These are phyloP conservation scores for Manis pentadactyla DNA, from an alignment of 2,797 vertebrate species.

Conservation along the genomic window DNA sequence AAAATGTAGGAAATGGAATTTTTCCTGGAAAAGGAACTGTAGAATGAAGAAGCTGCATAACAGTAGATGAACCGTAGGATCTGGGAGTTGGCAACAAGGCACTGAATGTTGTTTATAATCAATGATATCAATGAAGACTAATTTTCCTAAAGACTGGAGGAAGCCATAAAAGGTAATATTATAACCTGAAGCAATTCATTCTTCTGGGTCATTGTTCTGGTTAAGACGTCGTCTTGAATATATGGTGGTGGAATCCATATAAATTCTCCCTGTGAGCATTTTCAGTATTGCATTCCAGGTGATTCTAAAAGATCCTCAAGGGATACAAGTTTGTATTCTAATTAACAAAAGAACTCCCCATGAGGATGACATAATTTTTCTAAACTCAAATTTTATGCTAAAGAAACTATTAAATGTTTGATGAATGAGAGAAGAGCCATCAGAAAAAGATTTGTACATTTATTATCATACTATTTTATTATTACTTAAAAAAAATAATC, in stretches of 20 bases:
- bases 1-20: background rate
- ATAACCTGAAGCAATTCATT: background rate
- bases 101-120: background rate
- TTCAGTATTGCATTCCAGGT: background rate
- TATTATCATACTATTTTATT: slow-evolving; percentile 33
- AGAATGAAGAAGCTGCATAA: background rate
- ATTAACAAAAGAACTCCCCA: background rate
- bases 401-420: background rate
- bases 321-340: background rate
- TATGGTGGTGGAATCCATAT: background rate
- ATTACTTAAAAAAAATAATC: slow-evolving; percentile 12
- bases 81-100: background rate
- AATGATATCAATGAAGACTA: background rate
- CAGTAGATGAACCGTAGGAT: background rate
- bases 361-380: background rate
- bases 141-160: background rate
- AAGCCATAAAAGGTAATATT: background rate
- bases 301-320: background rate
- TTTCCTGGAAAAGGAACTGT: background rate
- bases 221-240: background rate
- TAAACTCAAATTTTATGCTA: background rate
- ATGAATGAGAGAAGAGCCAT: background rate
- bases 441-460: background rate
- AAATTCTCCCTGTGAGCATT: background rate
- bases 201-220: background rate